Evolutionary conservation across 2,113 vertebrate species (phyloP), one percentile per base, ranked within the genome.

Genomic region (Nothobranchius furzeri): DNA sequence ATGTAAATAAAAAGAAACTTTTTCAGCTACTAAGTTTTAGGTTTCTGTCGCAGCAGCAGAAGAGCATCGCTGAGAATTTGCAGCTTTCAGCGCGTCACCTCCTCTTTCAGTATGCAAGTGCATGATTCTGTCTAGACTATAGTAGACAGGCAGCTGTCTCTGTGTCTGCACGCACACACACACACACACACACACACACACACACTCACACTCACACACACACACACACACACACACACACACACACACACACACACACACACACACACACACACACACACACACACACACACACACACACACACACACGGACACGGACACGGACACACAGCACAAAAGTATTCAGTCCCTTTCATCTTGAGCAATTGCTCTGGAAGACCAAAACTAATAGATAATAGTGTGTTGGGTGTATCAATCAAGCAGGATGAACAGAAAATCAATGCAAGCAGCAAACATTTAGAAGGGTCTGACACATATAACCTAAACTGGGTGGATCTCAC

Each of bases 61-160:
- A 77, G 75, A 83, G 60, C 14, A 68, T 73, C 43, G 70, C 12
- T 0, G 74, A 65, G 72, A 85, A 77, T 87, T 83, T 77, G 75
- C 86, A 75, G 85, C 85, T 80, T 78, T 83, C 66, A 17, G 56
- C 67, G 0, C 76, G 79, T 85, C 83, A 70, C 79, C 73, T 78
- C 77, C 68, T 76, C 75, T 84, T 72, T 89, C 79, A 66, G 85
- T 85, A 88, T 89, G 90, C 88, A 83, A 78, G 37, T 76, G 49
- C 88, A 87, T 86, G 85, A 77, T 77, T 84, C 77, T 54, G 83
- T 91, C 87, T 86, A 83, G 87, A 89, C 87, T 81, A 84, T 78
- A 61, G 64, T 9, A 58, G 84, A 82, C 80, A 82, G 84, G 79
- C 87, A 86, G 84, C 87, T 85, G 82, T 82, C 82, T 87, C 67